Percentiles rank a stretch among this genome's conserved stretches.
These are phyloP conservation scores for Solenodon paradoxus DNA, from an alignment of 2,113 vertebrate species.

Conservation along the genomic window DNA sequence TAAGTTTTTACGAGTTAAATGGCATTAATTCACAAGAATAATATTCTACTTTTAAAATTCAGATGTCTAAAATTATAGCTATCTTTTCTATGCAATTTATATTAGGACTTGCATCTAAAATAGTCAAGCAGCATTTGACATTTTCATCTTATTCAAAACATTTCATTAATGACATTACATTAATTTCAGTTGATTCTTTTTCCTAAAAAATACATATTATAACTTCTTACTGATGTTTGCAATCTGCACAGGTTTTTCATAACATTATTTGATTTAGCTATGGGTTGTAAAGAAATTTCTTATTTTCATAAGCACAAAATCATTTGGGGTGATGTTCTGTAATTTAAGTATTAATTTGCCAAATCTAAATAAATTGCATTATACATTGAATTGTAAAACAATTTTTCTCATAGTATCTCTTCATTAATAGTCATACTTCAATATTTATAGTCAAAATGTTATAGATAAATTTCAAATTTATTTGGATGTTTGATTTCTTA, in stretches of 20 bases:
- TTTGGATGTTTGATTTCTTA: not conserved
- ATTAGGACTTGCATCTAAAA: not conserved
- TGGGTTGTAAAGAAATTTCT: not conserved
- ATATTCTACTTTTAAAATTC: not conserved
- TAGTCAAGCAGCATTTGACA: not conserved
- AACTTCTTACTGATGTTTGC: not conserved
- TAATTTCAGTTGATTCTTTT: not conserved
- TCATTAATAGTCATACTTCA: not conserved
- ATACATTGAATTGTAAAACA: not conserved
- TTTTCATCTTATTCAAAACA: not conserved
- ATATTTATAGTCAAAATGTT: not conserved
- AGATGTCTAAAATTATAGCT: not conserved
- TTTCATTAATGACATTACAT: not conserved
- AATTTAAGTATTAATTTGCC: not conserved
- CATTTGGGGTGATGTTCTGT: not conserved
- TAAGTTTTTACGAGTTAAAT: not conserved
- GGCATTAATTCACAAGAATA: not conserved
- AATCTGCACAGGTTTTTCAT: not conserved
- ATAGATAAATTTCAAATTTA: not conserved
- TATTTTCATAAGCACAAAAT: not conserved
- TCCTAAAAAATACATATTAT: not conserved
- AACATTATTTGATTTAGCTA: not conserved
- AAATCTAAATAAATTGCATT: not conserved
- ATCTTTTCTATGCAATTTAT: not conserved
- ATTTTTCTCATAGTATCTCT: not conserved